These are phyloP conservation scores for Bubo scandiacus DNA, from an alignment of 2,113 vertebrate genomes.

Conservation along the genomic window DNA sequence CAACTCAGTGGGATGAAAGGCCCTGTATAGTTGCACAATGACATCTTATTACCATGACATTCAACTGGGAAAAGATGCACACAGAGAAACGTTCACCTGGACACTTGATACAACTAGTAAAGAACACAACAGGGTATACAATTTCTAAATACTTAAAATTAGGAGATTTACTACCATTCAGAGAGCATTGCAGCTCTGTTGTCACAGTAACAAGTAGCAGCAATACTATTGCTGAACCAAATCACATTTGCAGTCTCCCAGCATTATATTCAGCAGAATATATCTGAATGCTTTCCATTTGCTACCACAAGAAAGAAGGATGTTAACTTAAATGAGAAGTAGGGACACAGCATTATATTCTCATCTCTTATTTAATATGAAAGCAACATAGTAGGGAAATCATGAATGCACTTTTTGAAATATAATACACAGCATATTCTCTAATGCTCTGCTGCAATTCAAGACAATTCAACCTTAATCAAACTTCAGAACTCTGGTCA, in stretches of 20 bases:
- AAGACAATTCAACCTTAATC: constrained; percentile 11
- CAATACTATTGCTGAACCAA: neutral
- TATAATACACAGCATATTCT: neutral
- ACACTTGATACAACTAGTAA: neutral
- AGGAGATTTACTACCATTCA: neutral
- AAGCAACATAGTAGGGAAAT: neutral
- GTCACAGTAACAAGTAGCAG: constrained; percentile 35
- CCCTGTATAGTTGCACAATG: neutral
- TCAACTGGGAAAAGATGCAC: neutral
- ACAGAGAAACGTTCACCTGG: neutral
- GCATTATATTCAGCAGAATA: constrained; percentile 4
- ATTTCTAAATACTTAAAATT: neutral
- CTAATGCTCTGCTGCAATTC: neutral
- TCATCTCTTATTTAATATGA: neutral
- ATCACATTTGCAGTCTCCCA: constrained; percentile 18
- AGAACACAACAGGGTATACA: neutral
- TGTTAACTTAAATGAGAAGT: constrained; percentile 9
- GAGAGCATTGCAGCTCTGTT: neutral
- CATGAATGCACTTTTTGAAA: neutral
- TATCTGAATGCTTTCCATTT: constrained; percentile 24
- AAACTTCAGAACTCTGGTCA: constrained; percentile 14
- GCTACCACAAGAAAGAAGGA: neutral
- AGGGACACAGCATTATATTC: neutral
- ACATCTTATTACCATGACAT: neutral
- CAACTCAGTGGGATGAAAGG: neutral